These are phyloP conservation scores for Trichonephila inaurata DNA, from an alignment of 1,140 invertebrate species.

Conservation along the genomic window DNA sequence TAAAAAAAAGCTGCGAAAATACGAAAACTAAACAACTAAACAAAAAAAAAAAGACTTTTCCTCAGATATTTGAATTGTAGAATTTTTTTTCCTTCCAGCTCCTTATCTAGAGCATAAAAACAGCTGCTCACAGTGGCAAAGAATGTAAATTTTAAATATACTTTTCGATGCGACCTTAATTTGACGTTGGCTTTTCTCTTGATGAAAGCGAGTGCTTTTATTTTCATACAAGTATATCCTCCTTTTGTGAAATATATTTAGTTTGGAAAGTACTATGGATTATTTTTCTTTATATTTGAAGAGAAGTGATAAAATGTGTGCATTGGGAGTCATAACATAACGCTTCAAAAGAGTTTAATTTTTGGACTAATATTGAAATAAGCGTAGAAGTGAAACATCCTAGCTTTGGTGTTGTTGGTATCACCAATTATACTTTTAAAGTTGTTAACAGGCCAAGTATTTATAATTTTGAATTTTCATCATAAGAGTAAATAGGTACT, in stretches of 20 bases:
- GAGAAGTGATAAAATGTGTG: too few species aligned
- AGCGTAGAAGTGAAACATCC: too few species aligned
- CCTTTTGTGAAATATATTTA: not conserved
- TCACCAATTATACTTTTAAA: too few species aligned
- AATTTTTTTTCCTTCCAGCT: not conserved
- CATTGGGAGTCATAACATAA: too few species aligned
- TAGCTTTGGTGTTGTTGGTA: too few species aligned
- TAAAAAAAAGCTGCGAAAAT: conserved; percentile 26
- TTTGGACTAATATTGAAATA: too few species aligned
- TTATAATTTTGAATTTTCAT: too few species aligned
- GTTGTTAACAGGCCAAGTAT: too few species aligned
- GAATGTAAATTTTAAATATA: conserved; percentile 33
- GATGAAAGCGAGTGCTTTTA: not conserved
- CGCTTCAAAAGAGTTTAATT: too few species aligned
- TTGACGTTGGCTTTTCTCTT: not conserved
- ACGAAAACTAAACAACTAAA: conserved; percentile 16
- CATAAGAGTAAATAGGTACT: too few species aligned
- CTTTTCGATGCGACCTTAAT: not conserved
- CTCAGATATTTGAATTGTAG: conserved; percentile 56
- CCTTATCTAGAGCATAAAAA: conserved; percentile 33
- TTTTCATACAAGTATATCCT: not conserved
- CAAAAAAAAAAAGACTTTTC: conserved; percentile 1
- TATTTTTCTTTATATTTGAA: too few species aligned
- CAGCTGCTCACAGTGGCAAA: conserved; percentile 9
- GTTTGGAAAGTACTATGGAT: too few species aligned